Percentiles rank a stretch among this genome's conserved stretches.
Evolutionary conservation across 2,888 invertebrate genomes (phyloP).

Genomic region (Hypolimnas misippus): DNA sequence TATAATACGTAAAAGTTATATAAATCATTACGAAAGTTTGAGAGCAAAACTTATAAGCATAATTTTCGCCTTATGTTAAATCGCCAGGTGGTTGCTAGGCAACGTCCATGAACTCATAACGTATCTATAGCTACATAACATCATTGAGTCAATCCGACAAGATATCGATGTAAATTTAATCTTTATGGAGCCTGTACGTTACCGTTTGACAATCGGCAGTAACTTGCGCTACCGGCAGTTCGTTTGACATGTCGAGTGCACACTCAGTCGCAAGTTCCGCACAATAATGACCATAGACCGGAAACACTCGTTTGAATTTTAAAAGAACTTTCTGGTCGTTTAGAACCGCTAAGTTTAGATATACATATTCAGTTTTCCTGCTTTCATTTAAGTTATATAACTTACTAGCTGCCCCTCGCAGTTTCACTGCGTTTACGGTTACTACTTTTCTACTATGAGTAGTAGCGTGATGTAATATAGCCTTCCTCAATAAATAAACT

Average conservation of each 20-base stretch:
- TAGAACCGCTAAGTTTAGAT: neutral
- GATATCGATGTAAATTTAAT: constrained; percentile 27
- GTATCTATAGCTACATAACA: too few species aligned
- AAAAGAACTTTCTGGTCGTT: constrained; percentile 27
- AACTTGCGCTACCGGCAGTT: constrained; percentile 42
- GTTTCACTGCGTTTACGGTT: too few species aligned
- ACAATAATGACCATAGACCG: constrained; percentile 40
- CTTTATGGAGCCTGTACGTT: constrained; percentile 30
- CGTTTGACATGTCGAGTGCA: constrained; percentile 54
- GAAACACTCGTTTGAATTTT: constrained; percentile 36
- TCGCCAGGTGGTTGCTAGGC: too few species aligned
- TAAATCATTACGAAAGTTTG: too few species aligned
- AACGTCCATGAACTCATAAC: too few species aligned
- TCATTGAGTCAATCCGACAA: constrained; percentile 28
- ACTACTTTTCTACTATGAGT: too few species aligned
- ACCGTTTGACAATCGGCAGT: constrained; percentile 58
- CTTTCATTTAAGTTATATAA: constrained; percentile 7
- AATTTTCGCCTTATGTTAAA: too few species aligned
- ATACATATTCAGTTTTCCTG: constrained; percentile 10
- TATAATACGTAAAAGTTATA: too few species aligned
- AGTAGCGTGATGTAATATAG: too few species aligned
- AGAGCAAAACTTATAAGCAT: too few species aligned
- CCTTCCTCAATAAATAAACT: too few species aligned
- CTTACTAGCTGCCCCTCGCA: too few species aligned
- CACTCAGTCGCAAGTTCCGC: constrained; percentile 39